Evolutionary conservation across 1,140 invertebrate species (phyloP), one percentile per base, ranked within the genome.

Genomic region (Papilio aristodemus): DNA sequence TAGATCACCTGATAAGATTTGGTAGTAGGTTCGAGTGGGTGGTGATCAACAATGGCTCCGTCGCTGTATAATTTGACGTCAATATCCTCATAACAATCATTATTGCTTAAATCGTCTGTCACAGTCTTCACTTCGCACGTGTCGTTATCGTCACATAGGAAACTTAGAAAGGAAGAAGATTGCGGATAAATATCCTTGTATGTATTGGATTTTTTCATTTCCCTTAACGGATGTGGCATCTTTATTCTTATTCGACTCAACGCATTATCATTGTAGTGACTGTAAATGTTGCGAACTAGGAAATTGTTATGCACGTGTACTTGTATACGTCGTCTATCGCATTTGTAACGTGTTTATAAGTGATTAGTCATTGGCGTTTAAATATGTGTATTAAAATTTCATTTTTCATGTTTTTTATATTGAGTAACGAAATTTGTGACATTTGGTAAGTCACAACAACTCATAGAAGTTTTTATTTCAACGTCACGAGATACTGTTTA

Each of bases 181-280:
- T 54, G 22, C 22, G 46, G 46, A 22, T 54, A 54, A 10, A 54
- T 22, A 25, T 54, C 46, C 22, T 54, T 54, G 10, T 54, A 54
- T 9, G 22, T 54, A 54, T 19, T 54, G 46, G 46, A 54, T 54
- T 54, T 54, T 54, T 54, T 54, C 46, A 54, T 54, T 17, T 54
- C 22, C 2, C 19, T 22, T 8, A 54, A 9, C 22, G 22, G 8
- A 25, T 22, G 4, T 4, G 46, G 46, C 43, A 25, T 54, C 9
- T 50, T 25, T 54, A 14, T 11, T 54, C 11, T 54, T 54, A 54
- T 54, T 22, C 19, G 5, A 54, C 22, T 54, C 10, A 54, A 11
- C 17, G 19, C 22, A 22, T 54, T 25, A 54, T 11, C 46, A 54
- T 50, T 54, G 41, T 43, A 14, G 19, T 54, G 27, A 32, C 27